phyloP scores from a whole-genome alignment of 2,113 vertebrate genomes.

The Castor canadensis region DNA sequence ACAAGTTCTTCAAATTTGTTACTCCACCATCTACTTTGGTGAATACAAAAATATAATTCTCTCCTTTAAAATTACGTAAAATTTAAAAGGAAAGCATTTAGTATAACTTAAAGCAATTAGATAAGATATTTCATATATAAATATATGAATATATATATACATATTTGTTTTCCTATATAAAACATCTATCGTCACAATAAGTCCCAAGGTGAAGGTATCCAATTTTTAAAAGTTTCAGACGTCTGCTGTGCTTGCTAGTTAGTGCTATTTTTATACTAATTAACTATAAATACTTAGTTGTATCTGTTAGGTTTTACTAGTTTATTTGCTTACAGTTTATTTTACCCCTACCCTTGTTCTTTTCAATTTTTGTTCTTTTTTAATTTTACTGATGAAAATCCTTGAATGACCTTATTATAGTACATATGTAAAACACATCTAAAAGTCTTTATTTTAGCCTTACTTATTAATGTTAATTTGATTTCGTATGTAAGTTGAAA shows the following conservation, averaged over 20 bases:
- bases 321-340: not conserved
- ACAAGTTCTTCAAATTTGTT: not conserved
- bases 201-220: not conserved
- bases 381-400: not conserved
- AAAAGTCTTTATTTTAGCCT: not conserved
- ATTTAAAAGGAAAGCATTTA: not conserved
- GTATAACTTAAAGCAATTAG: not conserved
- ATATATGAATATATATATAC: not conserved
- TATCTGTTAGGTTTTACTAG: not conserved
- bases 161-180: not conserved
- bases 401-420: rapidly evolving
- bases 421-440: rapidly evolving
- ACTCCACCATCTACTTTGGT: not conserved
- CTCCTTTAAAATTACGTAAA: not conserved
- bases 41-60: not conserved
- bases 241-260: not conserved
- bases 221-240: not conserved
- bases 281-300: not conserved
- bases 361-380: not conserved
- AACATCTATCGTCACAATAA: not conserved
- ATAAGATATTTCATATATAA: not conserved
- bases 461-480: not conserved
- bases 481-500: not conserved
- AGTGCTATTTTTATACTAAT: not conserved
- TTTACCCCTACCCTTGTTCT: not conserved